Evolutionary conservation across 1,140 invertebrate species (phyloP).

Genomic region (Zelostemma sp.): DNA sequence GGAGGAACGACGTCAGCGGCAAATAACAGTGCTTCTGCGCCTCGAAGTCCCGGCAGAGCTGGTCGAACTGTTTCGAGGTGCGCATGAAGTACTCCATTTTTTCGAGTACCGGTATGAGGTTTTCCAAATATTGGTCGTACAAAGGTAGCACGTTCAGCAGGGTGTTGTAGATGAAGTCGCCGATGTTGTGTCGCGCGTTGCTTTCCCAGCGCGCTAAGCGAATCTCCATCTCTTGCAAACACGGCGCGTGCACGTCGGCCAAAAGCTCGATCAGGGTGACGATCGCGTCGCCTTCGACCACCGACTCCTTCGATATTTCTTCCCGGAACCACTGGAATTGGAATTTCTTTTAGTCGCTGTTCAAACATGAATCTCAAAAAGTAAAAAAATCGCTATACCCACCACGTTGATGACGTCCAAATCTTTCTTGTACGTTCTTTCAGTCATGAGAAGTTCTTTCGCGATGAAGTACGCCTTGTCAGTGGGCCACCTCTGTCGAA

Average conservation of each 20-base stretch:
- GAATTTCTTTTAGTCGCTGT: constrained; percentile 16
- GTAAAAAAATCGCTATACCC: too few relatives aligned
- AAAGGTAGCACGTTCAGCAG: constrained; percentile 72
- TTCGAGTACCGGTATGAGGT: constrained; percentile 81
- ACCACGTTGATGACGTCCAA: constrained; percentile 91
- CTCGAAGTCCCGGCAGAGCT: constrained; percentile 87
- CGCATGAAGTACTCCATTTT: constrained; percentile 81
- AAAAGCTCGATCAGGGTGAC: constrained; percentile 77
- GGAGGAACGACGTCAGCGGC: constrained; percentile 86
- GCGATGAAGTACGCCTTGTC: constrained; percentile 93
- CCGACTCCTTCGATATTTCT: constrained; percentile 75
- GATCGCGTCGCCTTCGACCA: constrained; percentile 71
- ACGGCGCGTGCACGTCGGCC: constrained; percentile 75
- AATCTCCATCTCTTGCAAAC: constrained; percentile 79
- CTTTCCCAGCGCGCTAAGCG: constrained; percentile 76
- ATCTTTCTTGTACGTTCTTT: constrained; percentile 95
- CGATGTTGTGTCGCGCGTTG: constrained; percentile 72
- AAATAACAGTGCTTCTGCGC: constrained; percentile 88
- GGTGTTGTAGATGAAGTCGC: constrained; percentile 72
- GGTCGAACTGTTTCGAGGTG: constrained; percentile 81
- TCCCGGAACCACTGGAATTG: constrained; percentile 78
- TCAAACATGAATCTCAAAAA: too few relatives aligned
- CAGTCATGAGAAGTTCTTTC: constrained; percentile 96
- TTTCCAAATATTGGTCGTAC: constrained; percentile 86
- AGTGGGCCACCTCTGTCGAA: constrained; percentile 75